phyloP scores from a whole-genome alignment of 2,888 invertebrate species.

The Electrophaes corylata region DNA sequence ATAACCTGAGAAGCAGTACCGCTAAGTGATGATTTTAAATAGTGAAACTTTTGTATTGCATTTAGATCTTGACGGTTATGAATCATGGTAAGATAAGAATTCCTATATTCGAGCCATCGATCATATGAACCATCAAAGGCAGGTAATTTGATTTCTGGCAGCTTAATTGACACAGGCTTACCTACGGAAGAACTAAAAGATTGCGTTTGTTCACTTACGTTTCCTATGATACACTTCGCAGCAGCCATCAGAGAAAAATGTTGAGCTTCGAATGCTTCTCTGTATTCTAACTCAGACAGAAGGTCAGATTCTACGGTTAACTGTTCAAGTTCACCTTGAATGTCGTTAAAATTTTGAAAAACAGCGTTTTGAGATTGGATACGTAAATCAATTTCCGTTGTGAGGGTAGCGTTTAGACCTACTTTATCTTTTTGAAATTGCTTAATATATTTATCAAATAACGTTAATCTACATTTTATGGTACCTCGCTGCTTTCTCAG shows the following conservation, averaged over 20 bases:
- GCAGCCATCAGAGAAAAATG: background rate
- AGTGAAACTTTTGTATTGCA: constrained; percentile 36
- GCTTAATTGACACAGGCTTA: background rate
- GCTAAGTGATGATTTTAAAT: constrained; percentile 30
- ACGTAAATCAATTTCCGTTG: background rate
- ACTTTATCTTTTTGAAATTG: background rate
- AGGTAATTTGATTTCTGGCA: constrained; percentile 33
- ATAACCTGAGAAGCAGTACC: constrained; percentile 29
- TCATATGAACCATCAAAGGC: constrained; percentile 37
- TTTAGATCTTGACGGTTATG: constrained; percentile 25
- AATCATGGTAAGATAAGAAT: constrained; percentile 33
- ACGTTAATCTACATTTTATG: background rate
- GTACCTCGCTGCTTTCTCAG: background rate
- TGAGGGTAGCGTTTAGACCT: background rate
- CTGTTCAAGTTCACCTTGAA: background rate
- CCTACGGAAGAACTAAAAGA: background rate
- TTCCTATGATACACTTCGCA: too few relatives aligned
- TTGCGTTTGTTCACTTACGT: background rate
- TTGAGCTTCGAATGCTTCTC: background rate
- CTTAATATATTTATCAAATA: background rate
- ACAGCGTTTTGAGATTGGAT: background rate
- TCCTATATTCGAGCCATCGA: constrained; percentile 35
- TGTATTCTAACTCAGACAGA: background rate
- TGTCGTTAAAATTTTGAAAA: background rate
- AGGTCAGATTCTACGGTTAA: background rate